Percentiles rank a stretch among this genome's conserved stretches.
Conservation (phyloP, 2,888 invertebrate species). For the Papilio protenor region DNA sequence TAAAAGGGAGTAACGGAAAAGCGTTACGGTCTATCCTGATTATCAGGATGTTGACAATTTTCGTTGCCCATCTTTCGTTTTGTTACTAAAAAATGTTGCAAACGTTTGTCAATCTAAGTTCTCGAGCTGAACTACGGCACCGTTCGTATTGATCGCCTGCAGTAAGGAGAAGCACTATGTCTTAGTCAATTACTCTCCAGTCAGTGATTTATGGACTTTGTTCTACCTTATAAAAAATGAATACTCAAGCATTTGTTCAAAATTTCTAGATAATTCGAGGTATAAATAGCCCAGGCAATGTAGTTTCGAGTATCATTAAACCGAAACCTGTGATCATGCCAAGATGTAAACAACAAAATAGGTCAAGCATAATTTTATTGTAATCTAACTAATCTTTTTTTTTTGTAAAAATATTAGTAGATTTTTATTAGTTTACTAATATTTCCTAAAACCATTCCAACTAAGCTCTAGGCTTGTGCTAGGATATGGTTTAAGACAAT, state of each 20-base stretch:
- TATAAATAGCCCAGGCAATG: constrained; percentile 23
- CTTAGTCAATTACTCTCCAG: constrained; percentile 38
- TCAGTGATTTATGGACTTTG: constrained; percentile 39
- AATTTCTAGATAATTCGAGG: constrained; percentile 1
- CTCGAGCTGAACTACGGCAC: constrained; percentile 36
- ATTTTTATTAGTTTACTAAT: too few species aligned
- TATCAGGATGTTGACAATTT: neutral
- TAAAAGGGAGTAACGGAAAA: too few species aligned
- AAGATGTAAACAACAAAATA: constrained; percentile 29
- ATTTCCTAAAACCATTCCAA: too few species aligned
- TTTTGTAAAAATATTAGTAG: too few species aligned
- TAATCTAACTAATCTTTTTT: neutral
- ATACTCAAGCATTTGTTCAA: constrained; percentile 1
- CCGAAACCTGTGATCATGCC: constrained; percentile 27
- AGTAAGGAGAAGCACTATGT: constrained; percentile 33
- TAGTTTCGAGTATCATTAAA: constrained; percentile 26
- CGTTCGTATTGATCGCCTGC: constrained; percentile 24
- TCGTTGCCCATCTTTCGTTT: neutral
- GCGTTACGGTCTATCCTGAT: too few species aligned
- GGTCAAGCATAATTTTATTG: constrained; percentile 27
- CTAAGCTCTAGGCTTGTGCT: too few species aligned
- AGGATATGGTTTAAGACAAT: too few species aligned
- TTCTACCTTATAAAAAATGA: neutral
- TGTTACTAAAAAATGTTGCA: neutral
- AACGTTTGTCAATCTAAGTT: constrained; percentile 18